Conservation (phyloP, 2,113 vertebrate species). For the Camarhynchus parvulus region DNA sequence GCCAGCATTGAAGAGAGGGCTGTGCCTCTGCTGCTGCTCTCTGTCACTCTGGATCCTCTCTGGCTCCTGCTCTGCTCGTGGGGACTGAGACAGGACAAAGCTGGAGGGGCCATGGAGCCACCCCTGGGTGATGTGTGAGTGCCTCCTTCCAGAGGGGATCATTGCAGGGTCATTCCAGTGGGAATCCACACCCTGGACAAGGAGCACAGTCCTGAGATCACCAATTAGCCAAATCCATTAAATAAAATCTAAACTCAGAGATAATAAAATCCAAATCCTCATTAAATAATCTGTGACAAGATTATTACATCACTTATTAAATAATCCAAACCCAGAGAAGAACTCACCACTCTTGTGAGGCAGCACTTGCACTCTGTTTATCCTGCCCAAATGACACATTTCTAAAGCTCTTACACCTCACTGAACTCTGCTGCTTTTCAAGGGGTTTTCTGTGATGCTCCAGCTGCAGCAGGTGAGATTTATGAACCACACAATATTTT, state of each 20-base stretch:
- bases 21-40: background rate
- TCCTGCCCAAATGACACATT: background rate
- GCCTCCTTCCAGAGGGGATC: too few species aligned
- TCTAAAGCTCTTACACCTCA: background rate
- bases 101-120: background rate
- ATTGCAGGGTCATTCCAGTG: background rate
- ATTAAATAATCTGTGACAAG: too few species aligned
- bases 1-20: background rate
- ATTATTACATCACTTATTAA: background rate
- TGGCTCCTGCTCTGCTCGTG: background rate
- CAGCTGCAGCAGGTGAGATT: background rate
- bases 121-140: rapidly evolving
- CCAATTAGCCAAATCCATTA: background rate
- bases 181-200: background rate
- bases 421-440: background rate
- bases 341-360: background rate
- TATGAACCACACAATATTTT: background rate
- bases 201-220: background rate
- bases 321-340: background rate
- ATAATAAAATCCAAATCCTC: too few species aligned
- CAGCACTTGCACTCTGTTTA: background rate
- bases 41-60: background rate
- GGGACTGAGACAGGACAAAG: background rate
- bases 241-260: too few species aligned
- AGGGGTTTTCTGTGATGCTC: background rate